Base-by-base conservation (phyloP, 2,797 vertebrate genomes). In the Glyptemys insculpta region DNA sequence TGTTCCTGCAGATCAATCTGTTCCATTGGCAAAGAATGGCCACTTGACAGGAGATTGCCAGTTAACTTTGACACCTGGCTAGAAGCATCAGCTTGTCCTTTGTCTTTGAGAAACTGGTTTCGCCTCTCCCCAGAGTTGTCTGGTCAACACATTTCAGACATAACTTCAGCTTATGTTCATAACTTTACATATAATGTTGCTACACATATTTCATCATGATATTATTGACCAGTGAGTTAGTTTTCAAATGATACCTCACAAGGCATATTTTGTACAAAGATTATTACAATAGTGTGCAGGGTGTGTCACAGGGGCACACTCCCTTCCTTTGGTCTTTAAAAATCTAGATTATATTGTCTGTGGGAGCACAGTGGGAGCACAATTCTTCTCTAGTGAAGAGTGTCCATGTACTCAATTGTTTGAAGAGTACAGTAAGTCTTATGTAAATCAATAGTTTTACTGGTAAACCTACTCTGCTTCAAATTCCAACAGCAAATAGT, bases 361-460 rank as follows among this genome's bases (percentile, higher is more conserved):
- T 88, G 62, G 6, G 37, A 50, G 81, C 72, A 83, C 4, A 86
- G 47, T 47, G 8, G 8, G 50, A 50, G 5, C 50, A 50, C 15
- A 2, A 29, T 8, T 0, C 29, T 65, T 50, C 81, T 21, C 83
- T 97, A 44, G 37, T 79, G 25, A 95, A 91, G 3, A 41, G 74
- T 91, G 47, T 68, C 52, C 78, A 65, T 54, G 25, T 6, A 27
- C 21, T 27, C 41, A 44, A 44, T 74, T 57, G 4, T 59, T 15
- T 27, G 15, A 92, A 79, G 29, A n/a, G 8, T 94, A 53, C 29
- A 93, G 37, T 91, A 86, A 57, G 56, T 34, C 8, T 65, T 65
- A 65, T n/a, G 85, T 80, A 94, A 96, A 96, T 94, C 91, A 96
- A 78, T 79, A 92, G 23, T 89, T 93, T 93, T 93, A 83, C 83